These are phyloP conservation scores for Tetranychus piercei DNA, from an alignment of 2,888 invertebrate genomes.

Conservation along the genomic window DNA sequence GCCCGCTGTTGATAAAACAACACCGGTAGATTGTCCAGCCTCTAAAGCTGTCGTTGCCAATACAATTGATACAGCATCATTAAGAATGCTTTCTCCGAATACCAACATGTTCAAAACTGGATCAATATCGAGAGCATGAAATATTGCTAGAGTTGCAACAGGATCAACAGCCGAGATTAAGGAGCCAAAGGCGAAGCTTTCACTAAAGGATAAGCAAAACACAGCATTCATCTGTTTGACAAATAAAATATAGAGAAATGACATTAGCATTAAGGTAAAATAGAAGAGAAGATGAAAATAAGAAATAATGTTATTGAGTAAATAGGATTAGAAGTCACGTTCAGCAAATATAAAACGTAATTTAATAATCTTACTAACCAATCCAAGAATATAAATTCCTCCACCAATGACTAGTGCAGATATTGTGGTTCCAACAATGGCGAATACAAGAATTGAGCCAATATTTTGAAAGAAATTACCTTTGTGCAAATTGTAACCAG, in stretches of 20 bases:
- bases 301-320: no score
- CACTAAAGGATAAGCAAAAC: conserved; percentile 75
- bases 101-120: conserved; percentile 97
- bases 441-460: conserved; percentile 93
- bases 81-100: conserved; percentile 84
- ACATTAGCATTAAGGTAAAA: background rate
- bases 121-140: conserved; percentile 90
- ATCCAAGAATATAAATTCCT: conserved; percentile 78
- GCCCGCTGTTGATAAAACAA: conserved; percentile 42
- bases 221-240: conserved; percentile 41
- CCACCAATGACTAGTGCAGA: conserved; percentile 92
- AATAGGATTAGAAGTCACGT: background rate
- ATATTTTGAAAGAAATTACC: conserved; percentile 67
- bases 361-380: conserved; percentile 38
- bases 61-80: conserved; percentile 96
- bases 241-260: conserved; percentile 12
- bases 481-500: conserved; percentile 95
- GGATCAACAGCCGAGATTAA: conserved; percentile 97
- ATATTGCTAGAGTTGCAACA: conserved; percentile 94
- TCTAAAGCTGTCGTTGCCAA: conserved; percentile 49
- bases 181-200: conserved; percentile 96
- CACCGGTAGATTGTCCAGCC: conserved; percentile 29
- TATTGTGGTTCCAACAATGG: conserved; percentile 87
- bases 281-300: no score
- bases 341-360: background rate